Evolutionary conservation across 2,113 vertebrate species (phyloP).

Genomic region (Tricholaema leucomelas): DNA sequence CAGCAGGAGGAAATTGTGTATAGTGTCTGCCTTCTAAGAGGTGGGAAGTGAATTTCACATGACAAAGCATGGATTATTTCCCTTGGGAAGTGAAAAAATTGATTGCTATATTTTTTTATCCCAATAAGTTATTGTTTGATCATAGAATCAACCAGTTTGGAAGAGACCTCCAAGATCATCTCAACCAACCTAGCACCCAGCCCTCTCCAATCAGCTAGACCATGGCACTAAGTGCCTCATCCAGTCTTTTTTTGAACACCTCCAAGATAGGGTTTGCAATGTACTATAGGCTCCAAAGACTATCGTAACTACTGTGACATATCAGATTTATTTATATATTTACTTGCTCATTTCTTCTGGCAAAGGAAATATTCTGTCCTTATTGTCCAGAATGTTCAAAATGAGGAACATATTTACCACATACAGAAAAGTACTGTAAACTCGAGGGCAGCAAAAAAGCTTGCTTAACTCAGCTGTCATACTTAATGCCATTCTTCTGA

Average conservation of each 20-base stretch:
- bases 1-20: background rate
- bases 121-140: background rate
- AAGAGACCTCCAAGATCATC: too few relatives aligned
- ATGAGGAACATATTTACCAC: background rate
- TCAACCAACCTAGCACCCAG: too few relatives aligned
- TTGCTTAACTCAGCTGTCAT: background rate
- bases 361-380: background rate
- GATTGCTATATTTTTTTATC: background rate
- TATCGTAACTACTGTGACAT: background rate
- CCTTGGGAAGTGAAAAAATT: background rate
- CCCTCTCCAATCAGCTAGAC: too few relatives aligned
- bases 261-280: too few relatives aligned
- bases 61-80: background rate
- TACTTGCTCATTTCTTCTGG: background rate
- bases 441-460: background rate
- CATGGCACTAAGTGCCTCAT: too few relatives aligned
- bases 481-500: background rate
- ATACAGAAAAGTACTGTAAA: background rate
- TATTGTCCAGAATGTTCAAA: background rate
- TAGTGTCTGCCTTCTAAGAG: background rate
- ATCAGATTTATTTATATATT: background rate
- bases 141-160: too few relatives aligned
- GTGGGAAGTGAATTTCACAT: slow-evolving; percentile 1
- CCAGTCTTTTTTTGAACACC: too few relatives aligned
- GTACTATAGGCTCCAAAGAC: too few relatives aligned